Base-by-base conservation (phyloP, 2,888 invertebrate genomes). In the Cephus pulcher region DNA sequence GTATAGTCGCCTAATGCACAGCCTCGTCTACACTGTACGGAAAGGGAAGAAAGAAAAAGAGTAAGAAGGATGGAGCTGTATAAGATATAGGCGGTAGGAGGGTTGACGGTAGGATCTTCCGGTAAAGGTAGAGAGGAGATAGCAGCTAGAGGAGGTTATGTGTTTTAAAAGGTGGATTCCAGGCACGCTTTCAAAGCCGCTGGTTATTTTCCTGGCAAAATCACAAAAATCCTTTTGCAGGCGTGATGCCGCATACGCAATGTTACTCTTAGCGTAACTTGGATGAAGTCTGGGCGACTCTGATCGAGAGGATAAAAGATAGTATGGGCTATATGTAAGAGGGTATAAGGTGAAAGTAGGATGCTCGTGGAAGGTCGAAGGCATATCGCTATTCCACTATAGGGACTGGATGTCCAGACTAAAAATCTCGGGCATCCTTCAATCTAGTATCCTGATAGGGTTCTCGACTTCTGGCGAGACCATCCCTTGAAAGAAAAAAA, bases 211-310 rank as follows among this genome's bases (percentile, higher is more conserved):
- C 74, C 76, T 56, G 74, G 79, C 76, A 79, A 79, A 79, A 79
- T 79, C 79, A 76, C 73, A 76, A 77, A 79, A 79, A 79, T 79
- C 79, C 76, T 79, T 79, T 74, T 70, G 73, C 76, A 74, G 79
- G 40, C 79, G 79, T 76, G 79, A 75, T 73, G 79, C 73, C 74
- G 79, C 79, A 79, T 79, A 79, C 79, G 75, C 76, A 76, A 79
- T 73, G 76, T 73, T 70, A 77, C 79, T 77, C 74, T 77, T 74
- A 37, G 78, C 76, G 71, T 33, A 34, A 71, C 71, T 34, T 11
- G 34, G 71, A 34, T 71, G 33, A 71, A 34, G 33, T 34, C 71
- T 34, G 15, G 71, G 33, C 12, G 71, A 34, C 71, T 33, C 71
- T 71, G 34, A 71, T 71, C 71, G 33, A 34, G 32, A 71, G 34